Evolutionary conservation across 2,888 invertebrate genomes (phyloP).

Genomic region (Monoplex corrugatus): DNA sequence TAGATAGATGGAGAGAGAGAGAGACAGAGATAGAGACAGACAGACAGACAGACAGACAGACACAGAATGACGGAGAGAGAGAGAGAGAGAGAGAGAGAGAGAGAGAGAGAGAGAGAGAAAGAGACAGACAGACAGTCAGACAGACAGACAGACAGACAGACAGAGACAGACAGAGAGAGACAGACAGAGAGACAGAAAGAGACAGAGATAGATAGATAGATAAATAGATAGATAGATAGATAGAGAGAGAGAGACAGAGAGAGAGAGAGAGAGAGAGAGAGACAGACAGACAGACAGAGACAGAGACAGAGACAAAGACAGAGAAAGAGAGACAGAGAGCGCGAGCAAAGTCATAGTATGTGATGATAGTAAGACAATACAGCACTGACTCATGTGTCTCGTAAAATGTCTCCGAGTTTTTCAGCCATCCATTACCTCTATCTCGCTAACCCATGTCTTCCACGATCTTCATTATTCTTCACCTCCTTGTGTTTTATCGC

Average conservation of each 20-base stretch:
- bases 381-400: no score
- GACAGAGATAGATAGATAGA: constrained; percentile 1
- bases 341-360: no score
- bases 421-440: no score
- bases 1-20: not conserved
- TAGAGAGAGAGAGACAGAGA: not conserved
- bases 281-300: not conserved
- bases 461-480: no score
- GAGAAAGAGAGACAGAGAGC: no score
- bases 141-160: not conserved
- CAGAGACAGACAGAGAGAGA: not conserved
- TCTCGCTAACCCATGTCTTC: no score
- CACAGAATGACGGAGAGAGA: not conserved
- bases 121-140: not conserved
- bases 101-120: constrained; percentile 2
- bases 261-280: not conserved
- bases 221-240: constrained; percentile 8
- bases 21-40: not conserved
- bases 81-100: not conserved
- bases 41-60: not conserved
- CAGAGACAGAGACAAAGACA: no score
- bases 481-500: no score
- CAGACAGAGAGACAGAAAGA: not conserved
- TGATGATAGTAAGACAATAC: no score
- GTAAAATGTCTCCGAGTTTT: no score